Evolutionary conservation across 2,888 invertebrate species (phyloP).

Genomic region (Lasius fuliginosus): DNA sequence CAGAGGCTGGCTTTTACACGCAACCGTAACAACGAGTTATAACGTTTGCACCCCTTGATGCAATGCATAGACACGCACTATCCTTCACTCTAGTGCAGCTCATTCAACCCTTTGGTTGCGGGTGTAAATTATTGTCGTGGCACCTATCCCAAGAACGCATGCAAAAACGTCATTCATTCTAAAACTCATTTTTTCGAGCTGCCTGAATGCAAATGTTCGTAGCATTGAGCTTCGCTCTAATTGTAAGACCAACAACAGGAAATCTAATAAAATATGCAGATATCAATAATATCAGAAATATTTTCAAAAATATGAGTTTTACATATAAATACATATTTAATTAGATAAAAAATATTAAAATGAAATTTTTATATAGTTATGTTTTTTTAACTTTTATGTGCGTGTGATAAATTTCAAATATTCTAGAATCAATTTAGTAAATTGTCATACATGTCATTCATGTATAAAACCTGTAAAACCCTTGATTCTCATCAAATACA

Average conservation of each 20-base stretch:
- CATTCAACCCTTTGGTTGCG: slow-evolving; percentile 67
- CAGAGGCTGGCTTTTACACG: slow-evolving; percentile 64
- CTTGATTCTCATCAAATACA: not conserved
- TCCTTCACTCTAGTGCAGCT: slow-evolving; percentile 47
- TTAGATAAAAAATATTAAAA: not conserved
- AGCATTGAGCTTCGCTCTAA: not conserved
- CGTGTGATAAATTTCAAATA: not conserved
- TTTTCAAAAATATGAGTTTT: not conserved
- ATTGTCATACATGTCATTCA: not conserved
- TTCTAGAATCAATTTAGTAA: not conserved
- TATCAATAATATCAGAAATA: not conserved
- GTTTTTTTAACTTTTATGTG: not conserved
- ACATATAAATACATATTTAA: not conserved
- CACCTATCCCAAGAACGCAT: slow-evolving; percentile 33
- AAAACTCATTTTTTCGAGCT: slow-evolving; percentile 9
- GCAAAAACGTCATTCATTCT: slow-evolving; percentile 37
- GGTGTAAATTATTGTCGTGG: slow-evolving; percentile 63
- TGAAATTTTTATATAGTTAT: not conserved
- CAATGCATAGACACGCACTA: slow-evolving; percentile 67
- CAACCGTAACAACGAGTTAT: slow-evolving; percentile 70
- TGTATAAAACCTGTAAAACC: not conserved
- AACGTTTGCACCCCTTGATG: slow-evolving; percentile 61
- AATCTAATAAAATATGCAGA: slow-evolving; percentile 27
- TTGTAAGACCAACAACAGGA: not conserved
- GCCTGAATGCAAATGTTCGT: slow-evolving; percentile 32